Base-by-base conservation (phyloP, 2,113 vertebrate species). In the Sinosuthora webbiana region DNA sequence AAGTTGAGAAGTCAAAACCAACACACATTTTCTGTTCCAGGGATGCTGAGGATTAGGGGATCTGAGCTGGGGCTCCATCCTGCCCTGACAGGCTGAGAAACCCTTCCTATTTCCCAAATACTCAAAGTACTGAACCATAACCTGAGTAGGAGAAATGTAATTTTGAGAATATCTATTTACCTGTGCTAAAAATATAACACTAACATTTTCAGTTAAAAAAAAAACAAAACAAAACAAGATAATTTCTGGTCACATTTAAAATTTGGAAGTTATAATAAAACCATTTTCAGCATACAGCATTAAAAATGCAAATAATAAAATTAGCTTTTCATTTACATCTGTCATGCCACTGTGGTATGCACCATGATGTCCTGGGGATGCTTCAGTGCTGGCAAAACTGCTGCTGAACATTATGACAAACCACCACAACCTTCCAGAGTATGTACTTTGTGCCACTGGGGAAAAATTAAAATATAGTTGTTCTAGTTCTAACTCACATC, bases 311-410 rank as follows among this genome's bases (percentile, higher is more conserved):
- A 47, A 50, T 21, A 83, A 76, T 47, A 37, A 80, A 91, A 95
- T 52, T 15, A 62, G 39, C 42, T 88, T 85, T 95, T 68, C 87
- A 75, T 88, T 86, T 74, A 78, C 90, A 92, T 92, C 60, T 74
- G 47, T 65, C 67, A 56, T 4, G 25, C 53, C 63, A 76, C 49
- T 37, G 42, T 62, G 14, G 33, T 79, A 65, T 45, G 49, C 35
- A 93, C n/a, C 63, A 90, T 45, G 56, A 62, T 21, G 47, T 92
- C 52, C 71, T 44, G 47, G 47, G 50, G 47, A 90, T 64, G 64
- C 64, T 88, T 78, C 56, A 63, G 63, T 24, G 65, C 19, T 77
- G 79, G 62, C 64, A 90, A 64, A 96, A 90, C 56, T 64, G 52
- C 60, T 83, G 50, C n/a, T 74, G 47, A 90, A 55, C 39, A 35